These are phyloP conservation scores for Aplidium turbinatum DNA, from an alignment of 23 tunicate genomes.

Conservation along the genomic window DNA sequence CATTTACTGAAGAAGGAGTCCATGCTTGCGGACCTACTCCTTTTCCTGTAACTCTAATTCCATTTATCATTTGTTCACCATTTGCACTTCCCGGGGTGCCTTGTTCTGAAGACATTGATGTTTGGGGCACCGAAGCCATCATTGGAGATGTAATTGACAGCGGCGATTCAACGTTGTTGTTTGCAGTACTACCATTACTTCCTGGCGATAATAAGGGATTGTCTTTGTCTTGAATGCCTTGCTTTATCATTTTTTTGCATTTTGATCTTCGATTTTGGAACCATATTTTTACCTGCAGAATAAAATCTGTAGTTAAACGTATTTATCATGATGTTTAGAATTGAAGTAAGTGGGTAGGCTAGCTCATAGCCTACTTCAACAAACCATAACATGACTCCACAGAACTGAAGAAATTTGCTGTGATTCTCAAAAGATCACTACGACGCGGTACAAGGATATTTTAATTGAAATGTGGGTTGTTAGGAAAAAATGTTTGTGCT, in stretches of 20 bases:
- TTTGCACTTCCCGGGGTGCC: constrained; percentile 29
- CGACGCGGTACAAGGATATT: too few relatives aligned
- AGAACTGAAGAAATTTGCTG: too few relatives aligned
- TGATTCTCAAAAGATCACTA: too few relatives aligned
- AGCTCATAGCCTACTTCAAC: too few relatives aligned
- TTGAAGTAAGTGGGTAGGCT: too few relatives aligned
- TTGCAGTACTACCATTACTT: constrained; percentile 74
- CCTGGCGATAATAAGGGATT: constrained; percentile 82
- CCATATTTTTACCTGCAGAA: constrained; percentile 96
- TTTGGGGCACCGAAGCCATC: constrained; percentile 55
- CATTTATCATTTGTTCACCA: background rate
- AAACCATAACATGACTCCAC: too few relatives aligned
- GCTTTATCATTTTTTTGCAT: constrained; percentile 95
- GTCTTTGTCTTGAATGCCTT: constrained; percentile 92
- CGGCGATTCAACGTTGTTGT: constrained; percentile 75
- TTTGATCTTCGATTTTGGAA: constrained; percentile 98
- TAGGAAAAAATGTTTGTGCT: constrained; percentile 1
- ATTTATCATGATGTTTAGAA: too few relatives aligned
- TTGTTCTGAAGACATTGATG: constrained; percentile 37
- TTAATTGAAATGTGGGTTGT: constrained; percentile 20
- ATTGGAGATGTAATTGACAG: constrained; percentile 87
- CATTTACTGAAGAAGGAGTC: constrained; percentile 63
- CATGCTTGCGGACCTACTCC: constrained; percentile 14
- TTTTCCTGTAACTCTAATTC: constrained; percentile 6
- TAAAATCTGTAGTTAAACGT: too few relatives aligned